A percentile compares a stretch with the other conserved stretches of the same genome.
These are phyloP conservation scores for Rhinoderma darwinii DNA, from an alignment of 2,113 vertebrate species.

Conservation along the genomic window DNA sequence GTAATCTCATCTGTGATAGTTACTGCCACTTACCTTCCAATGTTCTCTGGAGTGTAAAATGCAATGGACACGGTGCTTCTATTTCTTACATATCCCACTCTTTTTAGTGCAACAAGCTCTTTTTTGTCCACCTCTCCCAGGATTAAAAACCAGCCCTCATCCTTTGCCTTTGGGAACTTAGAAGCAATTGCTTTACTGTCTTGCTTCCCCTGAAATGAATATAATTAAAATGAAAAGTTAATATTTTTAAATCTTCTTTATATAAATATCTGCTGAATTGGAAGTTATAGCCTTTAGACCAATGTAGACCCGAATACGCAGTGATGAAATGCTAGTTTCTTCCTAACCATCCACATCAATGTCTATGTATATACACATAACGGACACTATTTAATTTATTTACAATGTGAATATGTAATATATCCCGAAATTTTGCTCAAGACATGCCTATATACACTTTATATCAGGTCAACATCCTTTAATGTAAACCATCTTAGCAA, in stretches of 20 bases:
- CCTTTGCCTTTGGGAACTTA: conserved; percentile 90
- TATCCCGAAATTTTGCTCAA: too few species aligned
- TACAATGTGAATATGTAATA: too few species aligned
- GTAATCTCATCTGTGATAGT: background rate
- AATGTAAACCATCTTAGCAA: too few species aligned
- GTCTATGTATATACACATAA: too few species aligned
- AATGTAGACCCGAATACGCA: too few species aligned
- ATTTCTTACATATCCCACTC: conserved; percentile 86
- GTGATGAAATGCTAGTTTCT: too few species aligned
- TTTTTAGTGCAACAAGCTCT: conserved; percentile 91
- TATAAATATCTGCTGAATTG: background rate
- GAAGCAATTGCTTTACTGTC: conserved; percentile 89
- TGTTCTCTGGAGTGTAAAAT: conserved; percentile 90
- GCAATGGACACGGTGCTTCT: conserved; percentile 78
- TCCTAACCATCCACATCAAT: too few species aligned
- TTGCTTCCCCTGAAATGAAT: conserved; percentile 82
- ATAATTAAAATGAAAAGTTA: background rate
- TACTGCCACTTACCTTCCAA: conserved; percentile 81
- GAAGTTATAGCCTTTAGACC: background rate
- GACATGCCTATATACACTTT: too few species aligned
- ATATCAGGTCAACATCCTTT: too few species aligned
- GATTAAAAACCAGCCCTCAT: conserved; percentile 95
- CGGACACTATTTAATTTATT: too few species aligned
- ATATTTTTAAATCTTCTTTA: background rate
- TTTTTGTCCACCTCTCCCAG: conserved; percentile 91